Evolutionary conservation across 2,888 invertebrate species (phyloP), one percentile per base, ranked within the genome.

Genomic region (Hirtodrosophila confusa): DNA sequence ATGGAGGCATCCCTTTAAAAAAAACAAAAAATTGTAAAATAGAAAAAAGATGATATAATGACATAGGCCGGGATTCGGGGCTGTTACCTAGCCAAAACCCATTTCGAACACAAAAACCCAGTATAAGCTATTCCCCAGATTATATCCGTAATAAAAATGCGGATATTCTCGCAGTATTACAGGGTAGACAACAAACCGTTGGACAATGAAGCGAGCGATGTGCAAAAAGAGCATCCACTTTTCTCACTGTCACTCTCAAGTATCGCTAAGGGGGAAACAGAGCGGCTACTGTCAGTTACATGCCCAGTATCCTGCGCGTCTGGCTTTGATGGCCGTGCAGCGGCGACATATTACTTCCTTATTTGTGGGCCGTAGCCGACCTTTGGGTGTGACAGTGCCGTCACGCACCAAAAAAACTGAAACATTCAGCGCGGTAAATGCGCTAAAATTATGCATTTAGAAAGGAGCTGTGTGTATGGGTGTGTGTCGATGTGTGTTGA

Each of bases 311-410:
- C 65, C 58, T 62, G 51, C 60, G 68, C 43, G 78, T 88, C 89
- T 89, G 89, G 67, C 55, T 74, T 75, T 86, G 88, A 88, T 88
- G 76, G 76, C 77, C 80, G 56, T 61, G 60, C 65, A 77, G 64
- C 69, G 66, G 55, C 88, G 88, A 89, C 88, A 88, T 89, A 88
- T 88, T 88, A 89, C 89, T 88, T 88, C 88, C 88, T 89, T 86
- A 84, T 88, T 89, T 89, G 88, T 87, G 83, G 88, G 77, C 79
- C 60, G 58, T 56, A 57, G 64, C 53, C 76, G 64, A 88, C 80
- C 80, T 82, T 83, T 88, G 53, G 63, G 63, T 63, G 44, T 29
- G 55, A 24, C 53, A 37, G 35, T 24, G 62, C 17, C 44, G 5
- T 6, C 11, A 41, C 37, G 35, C 33, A 23, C 37, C 48, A n/a